Evolutionary conservation across 2,797 vertebrate genomes (phyloP).

Genomic region (Cyprinella venusta): DNA sequence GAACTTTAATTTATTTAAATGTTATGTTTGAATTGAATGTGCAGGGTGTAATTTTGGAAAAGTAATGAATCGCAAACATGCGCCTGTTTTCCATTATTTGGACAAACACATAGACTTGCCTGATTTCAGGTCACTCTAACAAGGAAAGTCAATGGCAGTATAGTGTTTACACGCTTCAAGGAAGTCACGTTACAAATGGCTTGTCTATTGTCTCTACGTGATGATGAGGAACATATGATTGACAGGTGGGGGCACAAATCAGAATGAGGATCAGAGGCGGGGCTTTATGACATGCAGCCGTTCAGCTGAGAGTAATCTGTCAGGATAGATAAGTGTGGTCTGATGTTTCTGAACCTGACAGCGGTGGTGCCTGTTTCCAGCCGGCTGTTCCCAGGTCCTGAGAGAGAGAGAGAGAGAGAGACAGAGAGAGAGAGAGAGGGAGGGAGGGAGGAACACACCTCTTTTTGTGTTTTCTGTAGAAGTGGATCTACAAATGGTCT

Average conservation of each 20-base stretch:
- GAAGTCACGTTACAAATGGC: not conserved
- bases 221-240: constrained; percentile 50
- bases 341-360: constrained; percentile 49
- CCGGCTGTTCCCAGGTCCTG: constrained; percentile 27
- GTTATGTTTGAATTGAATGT: not conserved
- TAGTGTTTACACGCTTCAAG: constrained; percentile 3
- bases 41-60: not conserved
- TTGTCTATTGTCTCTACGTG: not conserved
- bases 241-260: constrained; percentile 37
- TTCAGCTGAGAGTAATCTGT: constrained; percentile 37
- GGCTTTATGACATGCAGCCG: constrained; percentile 13
- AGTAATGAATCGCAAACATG: not conserved
- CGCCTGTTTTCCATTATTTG: not conserved
- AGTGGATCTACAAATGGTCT: no score
- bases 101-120: not conserved
- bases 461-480: not conserved
- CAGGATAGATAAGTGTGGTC: constrained; percentile 29
- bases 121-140: not conserved
- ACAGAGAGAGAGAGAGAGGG: not conserved
- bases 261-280: not conserved
- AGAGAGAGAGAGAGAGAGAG: not conserved
- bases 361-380: constrained; percentile 42
- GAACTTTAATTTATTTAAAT: not conserved
- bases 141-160: not conserved
- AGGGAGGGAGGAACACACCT: not conserved